These are phyloP conservation scores for Naja naja DNA, from an alignment of 2,113 vertebrate species.

Conservation along the genomic window DNA sequence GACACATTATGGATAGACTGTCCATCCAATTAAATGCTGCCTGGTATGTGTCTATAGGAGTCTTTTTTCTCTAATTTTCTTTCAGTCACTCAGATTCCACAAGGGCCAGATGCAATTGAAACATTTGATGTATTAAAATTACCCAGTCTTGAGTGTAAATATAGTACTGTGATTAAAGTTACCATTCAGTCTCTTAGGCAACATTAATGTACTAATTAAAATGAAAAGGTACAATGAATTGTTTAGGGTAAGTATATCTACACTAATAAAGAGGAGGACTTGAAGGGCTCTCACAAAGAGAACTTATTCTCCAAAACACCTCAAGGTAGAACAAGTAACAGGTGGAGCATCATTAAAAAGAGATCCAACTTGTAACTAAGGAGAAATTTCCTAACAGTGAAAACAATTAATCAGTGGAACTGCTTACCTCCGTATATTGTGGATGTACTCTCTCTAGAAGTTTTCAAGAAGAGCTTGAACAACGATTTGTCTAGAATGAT, in stretches of 20 bases:
- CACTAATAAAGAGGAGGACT: neutral
- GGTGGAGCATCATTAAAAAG: neutral
- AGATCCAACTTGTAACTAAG: neutral
- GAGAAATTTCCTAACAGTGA: neutral
- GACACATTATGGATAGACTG: neutral
- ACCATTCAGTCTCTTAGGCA: neutral
- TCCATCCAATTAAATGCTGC: neutral
- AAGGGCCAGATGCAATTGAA: neutral
- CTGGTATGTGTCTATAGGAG: neutral
- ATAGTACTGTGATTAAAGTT: neutral
- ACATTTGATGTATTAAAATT: neutral
- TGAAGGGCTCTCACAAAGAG: neutral
- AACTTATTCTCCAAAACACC: neutral
- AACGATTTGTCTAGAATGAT: neutral
- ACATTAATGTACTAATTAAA: neutral
- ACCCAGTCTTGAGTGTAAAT: neutral
- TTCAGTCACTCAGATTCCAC: neutral
- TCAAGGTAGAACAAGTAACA: neutral
- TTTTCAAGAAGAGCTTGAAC: neutral
- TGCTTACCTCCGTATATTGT: neutral
- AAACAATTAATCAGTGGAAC: neutral
- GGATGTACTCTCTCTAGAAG: neutral
- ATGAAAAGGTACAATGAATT: neutral
- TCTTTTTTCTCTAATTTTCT: neutral
- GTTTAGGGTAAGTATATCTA: neutral